Conservation (phyloP, 2,797 vertebrate species). For the Ficedula albicollis region DNA sequence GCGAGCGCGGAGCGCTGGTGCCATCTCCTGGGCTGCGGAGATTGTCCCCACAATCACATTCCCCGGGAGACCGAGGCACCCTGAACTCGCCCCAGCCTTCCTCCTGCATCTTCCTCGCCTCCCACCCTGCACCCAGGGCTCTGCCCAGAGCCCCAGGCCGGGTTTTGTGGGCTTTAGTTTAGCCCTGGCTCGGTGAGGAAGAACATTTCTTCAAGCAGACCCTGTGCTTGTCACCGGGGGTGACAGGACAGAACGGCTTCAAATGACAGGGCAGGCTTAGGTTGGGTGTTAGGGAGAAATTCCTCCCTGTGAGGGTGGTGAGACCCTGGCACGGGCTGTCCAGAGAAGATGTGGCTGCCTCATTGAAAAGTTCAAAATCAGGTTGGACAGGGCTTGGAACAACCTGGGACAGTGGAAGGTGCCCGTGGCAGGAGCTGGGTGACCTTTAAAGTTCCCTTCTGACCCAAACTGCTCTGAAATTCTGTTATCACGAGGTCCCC, state of each 20-base stretch:
- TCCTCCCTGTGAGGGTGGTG: not conserved
- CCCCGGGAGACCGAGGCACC: rapidly evolving
- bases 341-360: not conserved
- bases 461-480: not conserved
- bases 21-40: slow-evolving; percentile 49
- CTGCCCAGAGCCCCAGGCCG: not conserved
- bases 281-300: not conserved
- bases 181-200: not conserved
- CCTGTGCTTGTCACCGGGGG: rapidly evolving
- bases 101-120: not conserved
- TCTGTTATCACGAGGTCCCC: too few relatives aligned
- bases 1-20: not conserved
- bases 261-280: not conserved
- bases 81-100: not conserved
- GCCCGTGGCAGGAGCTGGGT: not conserved
- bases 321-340: not conserved
- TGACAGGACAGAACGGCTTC: not conserved
- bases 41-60: rapidly evolving
- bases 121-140: not conserved
- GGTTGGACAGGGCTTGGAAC: not conserved
- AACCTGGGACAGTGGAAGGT: not conserved
- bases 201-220: too few relatives aligned
- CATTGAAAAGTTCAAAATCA: not conserved
- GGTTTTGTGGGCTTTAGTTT: not conserved
- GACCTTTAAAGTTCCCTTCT: not conserved